These are phyloP conservation scores for Coptotermes formosanus DNA, from an alignment of 1,140 invertebrate species.

Conservation along the genomic window DNA sequence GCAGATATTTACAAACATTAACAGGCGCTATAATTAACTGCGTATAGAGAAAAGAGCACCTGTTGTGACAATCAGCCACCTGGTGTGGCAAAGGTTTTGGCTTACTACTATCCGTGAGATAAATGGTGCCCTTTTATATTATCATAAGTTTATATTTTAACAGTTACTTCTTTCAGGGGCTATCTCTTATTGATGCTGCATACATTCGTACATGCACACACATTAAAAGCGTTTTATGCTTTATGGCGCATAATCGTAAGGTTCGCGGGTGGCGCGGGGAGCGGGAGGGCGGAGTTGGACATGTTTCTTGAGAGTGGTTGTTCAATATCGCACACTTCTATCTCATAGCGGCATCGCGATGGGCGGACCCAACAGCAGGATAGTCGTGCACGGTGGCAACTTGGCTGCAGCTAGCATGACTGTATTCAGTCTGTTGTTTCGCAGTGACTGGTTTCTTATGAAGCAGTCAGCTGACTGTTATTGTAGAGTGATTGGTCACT, in stretches of 20 bases:
- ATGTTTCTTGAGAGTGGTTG: not conserved
- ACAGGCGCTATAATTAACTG: no score
- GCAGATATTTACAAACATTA: no score
- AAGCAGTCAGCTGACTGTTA: no score
- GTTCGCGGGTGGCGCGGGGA: not conserved
- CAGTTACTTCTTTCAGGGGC: not conserved
- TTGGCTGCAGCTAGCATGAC: not conserved
- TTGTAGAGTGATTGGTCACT: no score
- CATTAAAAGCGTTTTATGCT: slow-evolving; percentile 11
- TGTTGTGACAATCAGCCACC: no score
- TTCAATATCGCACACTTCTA: not conserved
- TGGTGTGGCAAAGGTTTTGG: no score
- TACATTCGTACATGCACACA: not conserved
- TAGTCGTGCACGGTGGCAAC: not conserved
- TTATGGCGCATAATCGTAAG: not conserved
- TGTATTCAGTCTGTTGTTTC: no score
- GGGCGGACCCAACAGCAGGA: not conserved
- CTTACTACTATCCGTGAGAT: not conserved
- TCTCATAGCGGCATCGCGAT: not conserved
- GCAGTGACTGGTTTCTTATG: no score
- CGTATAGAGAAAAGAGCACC: no score
- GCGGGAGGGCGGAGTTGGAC: not conserved
- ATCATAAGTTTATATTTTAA: not conserved
- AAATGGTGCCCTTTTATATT: not conserved
- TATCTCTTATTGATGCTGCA: no score